phyloP scores from a whole-genome alignment of 2,113 vertebrate species.

The Rhinoderma darwinii region DNA sequence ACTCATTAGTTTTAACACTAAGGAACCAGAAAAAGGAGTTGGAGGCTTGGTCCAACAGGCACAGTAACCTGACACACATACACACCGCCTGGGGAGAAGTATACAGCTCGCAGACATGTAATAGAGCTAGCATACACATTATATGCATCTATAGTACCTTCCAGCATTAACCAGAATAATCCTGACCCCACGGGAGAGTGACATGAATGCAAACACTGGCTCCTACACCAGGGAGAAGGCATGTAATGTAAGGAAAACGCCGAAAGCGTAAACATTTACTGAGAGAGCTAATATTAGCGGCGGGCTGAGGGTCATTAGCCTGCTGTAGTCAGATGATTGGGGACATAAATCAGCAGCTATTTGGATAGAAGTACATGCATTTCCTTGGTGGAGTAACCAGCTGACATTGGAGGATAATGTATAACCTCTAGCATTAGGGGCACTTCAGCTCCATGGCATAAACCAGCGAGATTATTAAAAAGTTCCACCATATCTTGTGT shows the following conservation, averaged over 20 bases:
- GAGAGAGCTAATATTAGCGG: constrained; percentile 15
- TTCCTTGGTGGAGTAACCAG: not conserved
- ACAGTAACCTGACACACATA: constrained; percentile 2
- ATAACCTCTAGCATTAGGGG: not conserved
- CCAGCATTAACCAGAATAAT: not conserved
- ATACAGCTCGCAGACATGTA: not conserved
- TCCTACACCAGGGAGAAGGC: not conserved
- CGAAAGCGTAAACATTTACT: constrained; percentile 28
- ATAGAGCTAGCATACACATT: not conserved
- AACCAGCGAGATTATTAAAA: not conserved
- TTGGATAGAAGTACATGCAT: not conserved
- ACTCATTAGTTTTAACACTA: not conserved
- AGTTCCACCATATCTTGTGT: not conserved
- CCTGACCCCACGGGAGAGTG: not conserved
- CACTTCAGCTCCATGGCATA: not conserved
- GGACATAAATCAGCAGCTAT: not conserved
- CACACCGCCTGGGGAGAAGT: not conserved
- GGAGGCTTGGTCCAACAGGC: not conserved
- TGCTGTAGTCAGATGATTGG: not conserved
- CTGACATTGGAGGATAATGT: not conserved
- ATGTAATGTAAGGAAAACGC: constrained; percentile 15
- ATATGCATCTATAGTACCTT: not conserved
- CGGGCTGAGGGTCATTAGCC: not conserved
- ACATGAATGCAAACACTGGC: not conserved
- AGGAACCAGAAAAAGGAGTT: not conserved